Evolutionary conservation across 2,797 vertebrate genomes (phyloP), one percentile per base, ranked within the genome.

Genomic region (Coracias cyanogaster): DNA sequence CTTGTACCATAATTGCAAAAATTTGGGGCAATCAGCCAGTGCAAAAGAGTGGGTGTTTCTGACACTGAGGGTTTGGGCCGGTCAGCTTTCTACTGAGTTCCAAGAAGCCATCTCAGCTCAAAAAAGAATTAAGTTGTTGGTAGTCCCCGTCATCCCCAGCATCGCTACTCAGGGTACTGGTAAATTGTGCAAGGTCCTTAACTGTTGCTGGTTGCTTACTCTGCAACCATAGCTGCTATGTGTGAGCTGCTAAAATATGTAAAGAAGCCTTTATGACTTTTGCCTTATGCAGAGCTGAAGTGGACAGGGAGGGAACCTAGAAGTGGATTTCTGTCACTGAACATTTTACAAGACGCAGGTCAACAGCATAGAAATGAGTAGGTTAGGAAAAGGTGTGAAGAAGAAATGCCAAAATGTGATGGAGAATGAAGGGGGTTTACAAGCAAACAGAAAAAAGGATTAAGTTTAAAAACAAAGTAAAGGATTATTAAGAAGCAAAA

Each of bases 1-100:
- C 55, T 88, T 94, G 74, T 31, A 90, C 21, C 12, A 12, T 46
- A 91, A 87, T 43, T 72, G 26, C n/a, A 78, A 90, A 67, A 80
- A 83, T 81, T 62, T 65, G 46, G 22, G 25, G 5, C 21, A 37
- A 21, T 49, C 14, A 46, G 17, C 6, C 54, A 85, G 19, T 48
- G 58, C n/a, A 54, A 39, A 28, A 2, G 0, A 46, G 10, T 20
- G 15, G 1, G 1, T 0, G 69, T 73, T 71, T 52, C 26, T 51
- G 64, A 29, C 15, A 28, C 12, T 2, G 66, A 65, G 9, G 22
- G 7, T 83, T 93, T 80, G 24, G 54, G 29, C 20, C n/a, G 9
- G 22, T n/a, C 43, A 66, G 39, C 29, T 86, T 91, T 94, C 43
- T 86, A n/a, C 33, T 61, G 37, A 74, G 6, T 48, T 67, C 71